Base-by-base conservation (phyloP, 2,113 vertebrate species). In the Anguilla japonica region DNA sequence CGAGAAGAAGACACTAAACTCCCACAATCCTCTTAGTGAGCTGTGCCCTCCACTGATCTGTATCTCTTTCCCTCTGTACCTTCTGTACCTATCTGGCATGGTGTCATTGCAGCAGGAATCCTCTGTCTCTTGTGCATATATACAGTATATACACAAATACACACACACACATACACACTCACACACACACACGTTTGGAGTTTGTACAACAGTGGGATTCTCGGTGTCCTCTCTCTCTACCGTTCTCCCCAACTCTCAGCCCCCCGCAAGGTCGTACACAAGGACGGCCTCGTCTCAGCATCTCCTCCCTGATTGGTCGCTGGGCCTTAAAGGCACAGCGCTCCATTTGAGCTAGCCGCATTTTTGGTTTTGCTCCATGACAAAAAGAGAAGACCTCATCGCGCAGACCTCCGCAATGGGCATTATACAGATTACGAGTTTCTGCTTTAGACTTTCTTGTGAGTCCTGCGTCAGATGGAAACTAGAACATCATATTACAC, bases 221-320 rank as follows among this genome's bases (percentile, higher is more conserved):
- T 22, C 53, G 60, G 20, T 81, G 29, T 56, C 11, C 79, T 57
- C 29, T 40, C n/a, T 87, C 41, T 40, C 43, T 87, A 34, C 43
- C 41, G 75, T 84, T 15, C 78, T 82, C n/a, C 78, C 11, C 90
- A 90, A 91, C 90, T 90, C 85, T 89, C 53, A 91, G 86, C 90
- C 90, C 91, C 91, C 92, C 89, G 92, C 95, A 96, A 96, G 95
- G 95, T 95, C 92, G 60, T 93, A 95, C 89, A 88, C 95, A 96
- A 96, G 95, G 95, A 96, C 93, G 81, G 57, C 89, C 88, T 89
- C 87, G 91, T 93, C 91, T 90, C 91, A 93, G 92, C 90, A 92
- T 93, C 90, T 92, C 88, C 89, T 79, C 87, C 87, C 91, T 93
- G 91, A 94, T 95, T 95, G 95, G 95, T 88, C 88, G 87, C 89